These are phyloP conservation scores for Drosophila stalkeri DNA, from an alignment of 2,888 invertebrate genomes.

Conservation along the genomic window DNA sequence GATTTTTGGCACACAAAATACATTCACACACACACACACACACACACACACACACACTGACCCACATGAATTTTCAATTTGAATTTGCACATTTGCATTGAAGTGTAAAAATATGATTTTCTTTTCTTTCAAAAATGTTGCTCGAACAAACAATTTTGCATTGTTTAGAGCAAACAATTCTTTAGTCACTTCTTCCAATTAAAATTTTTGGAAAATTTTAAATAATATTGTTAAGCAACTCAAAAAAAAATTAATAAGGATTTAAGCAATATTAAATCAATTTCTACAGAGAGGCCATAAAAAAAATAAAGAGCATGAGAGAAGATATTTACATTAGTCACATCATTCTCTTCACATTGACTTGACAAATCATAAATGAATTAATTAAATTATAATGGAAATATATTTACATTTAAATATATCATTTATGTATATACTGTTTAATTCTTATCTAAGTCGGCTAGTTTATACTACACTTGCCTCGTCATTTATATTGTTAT, in stretches of 20 bases:
- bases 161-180: not conserved
- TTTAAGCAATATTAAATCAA: not conserved
- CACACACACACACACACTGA: conserved; percentile 6
- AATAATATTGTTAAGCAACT: not conserved
- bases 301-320: no score
- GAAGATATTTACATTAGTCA: no score
- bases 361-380: no score
- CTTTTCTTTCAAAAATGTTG: not conserved
- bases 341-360: no score
- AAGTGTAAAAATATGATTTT: not conserved
- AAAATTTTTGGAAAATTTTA: not conserved
- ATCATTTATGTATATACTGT: no score
- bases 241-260: no score
- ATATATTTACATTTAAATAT: no score
- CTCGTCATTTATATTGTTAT: no score
- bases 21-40: conserved; percentile 22
- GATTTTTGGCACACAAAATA: conserved; percentile 44
- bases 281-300: not conserved
- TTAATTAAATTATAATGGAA: no score
- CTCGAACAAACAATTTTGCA: not conserved
- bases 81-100: conserved; percentile 21
- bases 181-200: not conserved
- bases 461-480: no score
- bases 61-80: conserved; percentile 1
- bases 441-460: no score